phyloP scores from a whole-genome alignment of 2,888 invertebrate species.

The Alviniconcha strummeri region DNA sequence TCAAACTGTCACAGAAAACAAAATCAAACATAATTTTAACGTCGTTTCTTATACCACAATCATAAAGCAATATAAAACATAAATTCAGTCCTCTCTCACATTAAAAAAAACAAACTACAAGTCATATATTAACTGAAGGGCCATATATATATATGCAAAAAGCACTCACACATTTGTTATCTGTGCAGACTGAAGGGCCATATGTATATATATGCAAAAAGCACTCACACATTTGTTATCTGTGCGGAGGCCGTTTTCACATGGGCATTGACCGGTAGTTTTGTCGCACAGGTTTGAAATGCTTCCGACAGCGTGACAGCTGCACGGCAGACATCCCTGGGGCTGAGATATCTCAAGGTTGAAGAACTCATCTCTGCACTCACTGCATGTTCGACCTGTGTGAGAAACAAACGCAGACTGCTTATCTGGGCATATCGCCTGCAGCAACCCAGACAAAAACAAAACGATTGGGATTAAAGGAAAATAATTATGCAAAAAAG shows the following conservation, averaged over 20 bases:
- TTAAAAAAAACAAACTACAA: not conserved
- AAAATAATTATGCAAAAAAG: too few species aligned
- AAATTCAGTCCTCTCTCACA: too few species aligned
- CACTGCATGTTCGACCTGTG: conserved; percentile 44
- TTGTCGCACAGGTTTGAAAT: conserved; percentile 35
- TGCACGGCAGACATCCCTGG: conserved; percentile 41
- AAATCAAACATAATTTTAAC: too few species aligned
- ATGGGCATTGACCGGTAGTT: conserved; percentile 41
- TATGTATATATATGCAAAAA: too few species aligned
- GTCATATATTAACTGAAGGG: too few species aligned
- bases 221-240: conserved; percentile 34
- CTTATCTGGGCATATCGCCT: too few species aligned
- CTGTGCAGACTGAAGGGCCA: not conserved
- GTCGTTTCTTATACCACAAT: too few species aligned
- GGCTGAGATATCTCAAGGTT: conserved; percentile 32
- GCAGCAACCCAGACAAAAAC: not conserved
- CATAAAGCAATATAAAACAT: too few species aligned
- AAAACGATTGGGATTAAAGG: not conserved
- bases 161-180: conserved; percentile 34
- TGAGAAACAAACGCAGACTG: not conserved
- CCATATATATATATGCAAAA: too few species aligned
- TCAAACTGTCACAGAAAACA: too few species aligned
- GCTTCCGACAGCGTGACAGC: conserved; percentile 40
- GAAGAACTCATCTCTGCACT: conserved; percentile 47
- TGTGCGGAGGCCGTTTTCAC: conserved; percentile 33